Percentiles rank a stretch among this genome's conserved stretches.
phyloP scores from a whole-genome alignment of 1,140 invertebrate species.

The Drosophila tristis region DNA sequence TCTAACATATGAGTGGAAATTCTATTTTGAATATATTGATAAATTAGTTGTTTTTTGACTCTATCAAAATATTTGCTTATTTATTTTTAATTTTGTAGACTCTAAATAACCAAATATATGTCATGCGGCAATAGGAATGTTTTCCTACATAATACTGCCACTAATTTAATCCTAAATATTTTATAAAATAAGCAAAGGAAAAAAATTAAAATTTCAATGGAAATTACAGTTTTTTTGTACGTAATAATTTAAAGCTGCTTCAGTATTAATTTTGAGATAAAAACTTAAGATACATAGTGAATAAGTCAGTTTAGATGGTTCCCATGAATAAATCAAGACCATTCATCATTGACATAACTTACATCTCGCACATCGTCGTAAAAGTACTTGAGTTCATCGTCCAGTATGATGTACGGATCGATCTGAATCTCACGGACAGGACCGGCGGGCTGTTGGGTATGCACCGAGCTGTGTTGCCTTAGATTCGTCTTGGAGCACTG shows the following conservation, averaged over 20 bases:
- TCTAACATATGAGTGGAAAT: conserved; percentile 8
- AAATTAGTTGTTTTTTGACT: not conserved
- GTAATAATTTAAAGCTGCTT: no score
- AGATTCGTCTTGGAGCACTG: conserved; percentile 34
- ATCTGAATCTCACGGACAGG: conserved; percentile 91
- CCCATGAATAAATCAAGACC: not conserved
- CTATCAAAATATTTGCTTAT: conserved; percentile 13
- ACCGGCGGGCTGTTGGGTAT: conserved; percentile 89
- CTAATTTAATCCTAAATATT: no score
- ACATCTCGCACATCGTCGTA: conserved; percentile 93
- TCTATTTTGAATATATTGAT: conserved; percentile 2
- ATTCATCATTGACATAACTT: conserved; percentile 64
- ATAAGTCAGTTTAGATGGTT: no score
- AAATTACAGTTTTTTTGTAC: no score
- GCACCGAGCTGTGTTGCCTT: conserved; percentile 86
- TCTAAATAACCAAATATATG: no score
- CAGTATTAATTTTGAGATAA: no score
- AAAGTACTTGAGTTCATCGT: conserved; percentile 92
- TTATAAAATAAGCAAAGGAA: no score
- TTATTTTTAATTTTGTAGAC: no score
- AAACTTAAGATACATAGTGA: no score
- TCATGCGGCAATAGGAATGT: no score
- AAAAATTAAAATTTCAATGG: no score
- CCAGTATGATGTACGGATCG: conserved; percentile 93
- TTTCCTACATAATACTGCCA: no score